Base-by-base conservation (phyloP, 2,797 vertebrate genomes). In the Notolepis coatsorum region DNA sequence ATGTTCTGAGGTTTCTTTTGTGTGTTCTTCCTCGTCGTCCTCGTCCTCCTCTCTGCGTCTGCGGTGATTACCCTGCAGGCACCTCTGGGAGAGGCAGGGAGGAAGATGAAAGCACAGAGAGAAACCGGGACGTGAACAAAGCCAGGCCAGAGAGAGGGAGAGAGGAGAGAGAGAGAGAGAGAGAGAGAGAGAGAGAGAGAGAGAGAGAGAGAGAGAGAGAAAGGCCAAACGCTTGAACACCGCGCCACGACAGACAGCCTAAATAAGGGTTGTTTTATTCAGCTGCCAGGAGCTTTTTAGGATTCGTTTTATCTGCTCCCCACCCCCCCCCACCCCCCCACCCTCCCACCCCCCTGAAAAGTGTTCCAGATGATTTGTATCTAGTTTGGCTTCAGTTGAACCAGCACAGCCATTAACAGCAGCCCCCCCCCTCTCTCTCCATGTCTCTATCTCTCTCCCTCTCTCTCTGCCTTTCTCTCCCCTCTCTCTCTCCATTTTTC, bases 271-370 rank as follows among this genome's bases (percentile, higher is more conserved):
- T 76, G 81, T 85, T 87, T 88, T 78, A 81, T 87, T 86, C 85
- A 78, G 79, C 86, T 87, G 88, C 89, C 91, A 91, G 84, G 71
- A 86, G 88, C 88, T 88, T 86, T 90, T 89, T 86, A 82, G 81
- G 82, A 78, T 85, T 77, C 48, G 77, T 86, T 91, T 91, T 86
- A 92, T 92, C 86, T 89, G 84, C 81, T 81, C 79, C 80, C 79
- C 81, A 76, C 80, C 73, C 61, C 30, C 25, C 7, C 21, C 33
- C 17, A 15, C 25, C 82, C 79, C 71, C 74, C 77, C 81, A 77
- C 76, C 71, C 79, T 70, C 72, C 60, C 82, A 66, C 81, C 80
- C 85, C 71, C 80, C 81, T 86, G 81, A 79, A 84, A 71, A 68
- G 69, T 65, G 76, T 78, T 85, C 77, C 87, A 84, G 76, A 88